Conservation (phyloP, 2,888 invertebrate genomes). For the Nycteola revayana region DNA sequence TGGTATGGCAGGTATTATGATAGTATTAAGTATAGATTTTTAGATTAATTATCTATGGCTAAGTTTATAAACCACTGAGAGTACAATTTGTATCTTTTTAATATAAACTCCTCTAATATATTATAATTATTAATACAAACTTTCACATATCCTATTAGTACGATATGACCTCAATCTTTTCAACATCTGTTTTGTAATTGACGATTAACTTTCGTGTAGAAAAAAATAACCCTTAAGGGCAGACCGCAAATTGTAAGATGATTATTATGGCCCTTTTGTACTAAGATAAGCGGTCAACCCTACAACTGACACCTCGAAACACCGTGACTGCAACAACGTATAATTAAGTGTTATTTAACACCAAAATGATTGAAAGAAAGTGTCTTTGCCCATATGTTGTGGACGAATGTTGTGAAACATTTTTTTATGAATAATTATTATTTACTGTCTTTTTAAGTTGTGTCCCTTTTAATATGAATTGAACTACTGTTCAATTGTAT, state of each 20-base stretch:
- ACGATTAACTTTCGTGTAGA: constrained; percentile 41
- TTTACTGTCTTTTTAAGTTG: constrained; percentile 27
- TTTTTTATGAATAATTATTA: constrained; percentile 32
- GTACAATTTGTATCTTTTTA: no score
- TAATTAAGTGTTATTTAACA: constrained; percentile 72
- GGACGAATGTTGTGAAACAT: constrained; percentile 41
- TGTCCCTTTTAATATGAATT: constrained; percentile 27
- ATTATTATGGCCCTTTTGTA: constrained; percentile 41
- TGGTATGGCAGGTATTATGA: no score
- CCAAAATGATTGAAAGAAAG: constrained; percentile 54
- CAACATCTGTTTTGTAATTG: constrained; percentile 29
- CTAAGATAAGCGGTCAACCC: constrained; percentile 70
- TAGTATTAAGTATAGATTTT: no score
- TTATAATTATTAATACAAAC: no score
- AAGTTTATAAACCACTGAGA: no score
- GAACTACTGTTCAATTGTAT: no score
- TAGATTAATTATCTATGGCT: no score
- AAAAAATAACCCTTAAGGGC: constrained; percentile 55
- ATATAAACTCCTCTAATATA: no score
- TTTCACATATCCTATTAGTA: no score
- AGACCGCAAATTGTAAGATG: constrained; percentile 45
- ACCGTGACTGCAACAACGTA: constrained; percentile 63
- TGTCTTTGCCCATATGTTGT: constrained; percentile 69
- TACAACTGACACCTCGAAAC: constrained; percentile 69
- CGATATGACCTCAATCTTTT: constrained; percentile 9